Conservation (phyloP, 2,113 vertebrate species). For the Solea senegalensis region DNA sequence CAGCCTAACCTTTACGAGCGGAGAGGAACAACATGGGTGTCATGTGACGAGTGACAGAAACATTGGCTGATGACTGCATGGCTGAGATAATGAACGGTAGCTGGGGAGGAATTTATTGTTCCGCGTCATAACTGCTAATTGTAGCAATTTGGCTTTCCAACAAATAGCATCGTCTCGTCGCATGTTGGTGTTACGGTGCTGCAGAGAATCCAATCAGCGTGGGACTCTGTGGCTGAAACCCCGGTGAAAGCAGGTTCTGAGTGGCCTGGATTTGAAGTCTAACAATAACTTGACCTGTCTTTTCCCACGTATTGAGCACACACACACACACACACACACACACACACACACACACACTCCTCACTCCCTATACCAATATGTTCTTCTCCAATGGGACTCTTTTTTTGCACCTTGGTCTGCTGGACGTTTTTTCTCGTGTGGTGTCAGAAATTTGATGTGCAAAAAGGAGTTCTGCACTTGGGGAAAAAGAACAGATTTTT, state of each 20-base stretch:
- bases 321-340: not conserved
- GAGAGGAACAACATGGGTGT: not conserved
- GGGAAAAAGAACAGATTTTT: too few species aligned
- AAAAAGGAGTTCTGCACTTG: too few species aligned
- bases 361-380: not conserved
- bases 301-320: not conserved
- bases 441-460: too few species aligned
- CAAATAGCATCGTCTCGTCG: slow-evolving; percentile 17
- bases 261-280: slow-evolving; percentile 68
- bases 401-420: not conserved
- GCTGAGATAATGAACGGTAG: slow-evolving; percentile 21
- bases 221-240: slow-evolving; percentile 1
- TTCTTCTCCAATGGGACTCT: not conserved
- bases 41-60: not conserved
- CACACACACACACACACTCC: not conserved
- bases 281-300: slow-evolving; percentile 62
- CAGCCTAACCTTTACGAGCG: not conserved
- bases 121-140: slow-evolving; percentile 38
- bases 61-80: not conserved
- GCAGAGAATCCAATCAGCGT: slow-evolving; percentile 24
- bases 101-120: slow-evolving; percentile 29
- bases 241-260: slow-evolving; percentile 46
- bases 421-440: not conserved
- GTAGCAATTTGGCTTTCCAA: slow-evolving; percentile 24
- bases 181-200: not conserved